Base-by-base conservation (phyloP, 2,888 invertebrate genomes). In the Drosophila eohydei region DNA sequence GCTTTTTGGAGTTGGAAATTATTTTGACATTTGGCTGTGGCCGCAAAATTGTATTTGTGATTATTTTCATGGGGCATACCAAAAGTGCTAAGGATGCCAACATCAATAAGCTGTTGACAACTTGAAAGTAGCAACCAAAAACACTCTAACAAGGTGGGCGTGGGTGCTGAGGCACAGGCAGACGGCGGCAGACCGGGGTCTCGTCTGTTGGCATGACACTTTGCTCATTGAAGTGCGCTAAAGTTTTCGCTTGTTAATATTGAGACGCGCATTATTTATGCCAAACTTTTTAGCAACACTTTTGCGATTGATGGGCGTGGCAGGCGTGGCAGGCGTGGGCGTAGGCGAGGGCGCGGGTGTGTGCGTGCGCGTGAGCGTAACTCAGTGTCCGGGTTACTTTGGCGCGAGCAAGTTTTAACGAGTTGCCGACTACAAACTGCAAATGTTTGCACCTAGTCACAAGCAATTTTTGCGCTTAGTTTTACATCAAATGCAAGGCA, bases 181-280 rank as follows among this genome's bases (percentile, higher is more conserved):
- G 16, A 9, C 0, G 16, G 9, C 3, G 21, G 16, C 34, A 12
- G 2, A 8, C 28, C 28, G 26, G 34, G 34, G 50, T 30, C 9
- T 11, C 26, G 40, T 21, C 46, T 44, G 41, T n/a, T 66, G 43
- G 43, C 80, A 84, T 36, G 74, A 59, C 82, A 82, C 84, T 84
- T 82, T 73, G 84, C 78, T 83, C 80, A 87, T 86, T 72, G 83
- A 71, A 87, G 84, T 74, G 63, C 62, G 60, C 67, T 55, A 78
- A 78, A 72, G 62, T 87, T 83, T 82, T 67, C 74, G 74, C 84
- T 87, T 84, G 84, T 87, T 84, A 84, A 84, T 84, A 84, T 85
- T 71, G 88, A 87, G 85, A 73, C 73, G 73, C 76, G 81, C 81
- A 84, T 87, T 84, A 84, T 84, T 84, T 87, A 84, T 84, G 79